A percentile compares a stretch with the other conserved stretches of the same genome.
Conservation (phyloP, 2,113 vertebrate species). For the Papio anubis region DNA sequence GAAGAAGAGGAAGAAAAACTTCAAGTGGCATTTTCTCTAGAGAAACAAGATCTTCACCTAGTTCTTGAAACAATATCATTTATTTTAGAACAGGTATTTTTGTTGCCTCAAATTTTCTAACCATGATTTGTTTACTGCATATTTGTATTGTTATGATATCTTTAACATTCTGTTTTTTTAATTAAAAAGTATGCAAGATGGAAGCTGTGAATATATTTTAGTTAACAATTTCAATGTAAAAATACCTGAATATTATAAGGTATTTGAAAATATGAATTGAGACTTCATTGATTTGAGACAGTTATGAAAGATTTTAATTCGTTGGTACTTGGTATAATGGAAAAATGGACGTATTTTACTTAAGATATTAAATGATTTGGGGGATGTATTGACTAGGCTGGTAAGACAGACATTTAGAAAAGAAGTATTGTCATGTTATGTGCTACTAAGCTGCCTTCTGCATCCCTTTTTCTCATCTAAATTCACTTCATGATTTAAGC, state of each 20-base stretch:
- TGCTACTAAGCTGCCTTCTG: not conserved
- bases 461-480: not conserved
- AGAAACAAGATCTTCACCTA: slow-evolving; percentile 92
- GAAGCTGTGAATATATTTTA: slow-evolving; percentile 33
- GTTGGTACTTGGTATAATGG: not conserved
- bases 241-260: not conserved
- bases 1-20: slow-evolving; percentile 97
- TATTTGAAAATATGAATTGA: not conserved
- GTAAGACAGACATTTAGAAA: slow-evolving; percentile 21
- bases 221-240: not conserved
- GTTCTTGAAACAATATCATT: slow-evolving; percentile 93
- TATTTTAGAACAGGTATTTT: slow-evolving; percentile 93
- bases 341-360: not conserved
- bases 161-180: not conserved
- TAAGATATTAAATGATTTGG: not conserved
- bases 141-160: slow-evolving; percentile 13
- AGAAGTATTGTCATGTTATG: not conserved
- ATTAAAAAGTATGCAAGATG: not conserved
- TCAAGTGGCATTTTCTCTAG: slow-evolving; percentile 91
- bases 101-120: not conserved
- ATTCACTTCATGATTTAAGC: not conserved
- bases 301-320: not conserved
- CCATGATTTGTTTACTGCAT: not conserved
- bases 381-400: not conserved
- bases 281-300: not conserved